Evolutionary conservation across 2,888 invertebrate species (phyloP).

Genomic region (Muschampia plurimacula): DNA sequence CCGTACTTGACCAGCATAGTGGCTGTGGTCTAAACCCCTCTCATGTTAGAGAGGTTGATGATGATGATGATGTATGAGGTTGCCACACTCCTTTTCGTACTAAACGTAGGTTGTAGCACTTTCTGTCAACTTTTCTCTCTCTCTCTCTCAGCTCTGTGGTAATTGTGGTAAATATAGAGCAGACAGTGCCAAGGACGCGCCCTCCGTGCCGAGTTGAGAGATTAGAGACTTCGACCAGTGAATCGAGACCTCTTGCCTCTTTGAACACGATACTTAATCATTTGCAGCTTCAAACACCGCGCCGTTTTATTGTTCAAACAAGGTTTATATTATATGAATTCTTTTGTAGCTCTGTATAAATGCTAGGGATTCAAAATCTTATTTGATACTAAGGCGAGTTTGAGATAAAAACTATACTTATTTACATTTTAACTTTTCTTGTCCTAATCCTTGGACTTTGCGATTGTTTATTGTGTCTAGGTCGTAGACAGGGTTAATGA

Average conservation of each 20-base stretch:
- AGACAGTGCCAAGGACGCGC: conserved; percentile 35
- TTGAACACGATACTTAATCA: neutral
- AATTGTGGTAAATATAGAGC: conserved; percentile 17
- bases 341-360: neutral
- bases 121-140: neutral
- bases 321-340: neutral
- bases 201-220: conserved; percentile 12
- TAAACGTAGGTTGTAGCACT: neutral
- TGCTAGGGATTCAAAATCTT: neutral
- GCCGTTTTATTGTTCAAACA: conserved; percentile 4
- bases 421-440: no score
- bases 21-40: no score
- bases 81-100: neutral
- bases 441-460: no score
- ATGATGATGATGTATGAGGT: neutral
- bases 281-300: neutral
- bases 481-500: no score
- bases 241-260: neutral
- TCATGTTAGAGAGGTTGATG: no score
- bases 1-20: no score
- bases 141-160: neutral
- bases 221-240: conserved; percentile 7
- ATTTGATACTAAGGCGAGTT: neutral
- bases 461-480: no score
- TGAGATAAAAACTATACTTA: no score